Base-by-base conservation (phyloP, 2,888 invertebrate genomes). In the Psylliodes chrysocephalus region DNA sequence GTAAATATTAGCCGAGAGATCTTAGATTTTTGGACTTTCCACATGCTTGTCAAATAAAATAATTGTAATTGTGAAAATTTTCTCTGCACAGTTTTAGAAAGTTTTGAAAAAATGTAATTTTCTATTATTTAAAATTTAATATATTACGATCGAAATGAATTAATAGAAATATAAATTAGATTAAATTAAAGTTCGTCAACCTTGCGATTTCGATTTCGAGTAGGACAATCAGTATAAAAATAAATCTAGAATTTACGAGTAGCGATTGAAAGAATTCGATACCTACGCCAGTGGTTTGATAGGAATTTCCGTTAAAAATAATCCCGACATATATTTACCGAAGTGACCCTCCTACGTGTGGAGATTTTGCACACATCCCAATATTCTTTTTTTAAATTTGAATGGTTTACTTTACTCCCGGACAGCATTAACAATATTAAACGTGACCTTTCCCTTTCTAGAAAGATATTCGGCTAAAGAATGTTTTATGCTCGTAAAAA, bases 301-400 rank as follows among this genome's bases (percentile, higher is more conserved):
- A 33, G 60, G 60, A 60, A 60, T 60, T 60, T 60, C 60, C 44
- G 60, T 60, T 60, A 60, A 52, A 60, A 60, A 60, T 60, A 60
- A 60, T 60, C 60, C 28, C 40, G 44, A 44, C 42, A 44, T 38
- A 49, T 59, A 59, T 59, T 59, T 38, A 49, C 60, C 52, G 18
- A 60, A 30, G 40, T 40, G 52, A 44, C 52, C 44, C 60, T 52
- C 52, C 52, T 53, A 60, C 60, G 53, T 44, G 14, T 60, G 19
- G 19, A 53, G 30, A 60, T 53, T 60, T 60, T 52, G 60, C 60
- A 51, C 51, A 51, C 51, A 12, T 44, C 44, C 6, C 18, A 44
- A 44, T 44, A 10, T 19, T 44, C 44, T 44, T 17, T 44, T 44
- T 44, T 44, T 44, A 44, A 44, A 44, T 44, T 44, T 44, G 17